Base-by-base conservation (phyloP, 1,140 invertebrate species). In the Steinernema khuongi region DNA sequence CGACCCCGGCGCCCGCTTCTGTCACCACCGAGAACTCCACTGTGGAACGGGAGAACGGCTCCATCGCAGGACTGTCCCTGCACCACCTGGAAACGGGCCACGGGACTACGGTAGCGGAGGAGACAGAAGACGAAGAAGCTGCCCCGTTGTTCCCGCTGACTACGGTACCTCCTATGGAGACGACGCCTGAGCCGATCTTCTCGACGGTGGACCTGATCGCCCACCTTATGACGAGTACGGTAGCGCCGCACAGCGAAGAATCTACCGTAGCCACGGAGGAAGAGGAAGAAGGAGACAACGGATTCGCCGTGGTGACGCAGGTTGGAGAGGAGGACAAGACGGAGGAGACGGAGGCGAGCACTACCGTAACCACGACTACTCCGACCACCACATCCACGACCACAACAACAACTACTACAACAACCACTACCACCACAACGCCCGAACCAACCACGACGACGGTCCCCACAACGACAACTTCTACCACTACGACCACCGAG, bases 291-390 rank as follows among this genome's bases (percentile, higher is more conserved):
- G 66, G 19, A 69, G 76, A 78, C 75, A 29, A 68, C 67, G 30
- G 76, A 78, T 74, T 74, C 71, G 73, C 36, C 22, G 30, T 31
- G n/a, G 31, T 74, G 14, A 74, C 73, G 4, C 73, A 74, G 36
- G n/a, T 22, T 11, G 1, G 74, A 26, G 67, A 44, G 0, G 77
- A 78, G 31, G 31, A 70, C 29, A 79, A 71, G 69, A 74, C 72
- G 18, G 71, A 44, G 29, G 71, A 72, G 32, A 30, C 41, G 1
- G 68, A 31, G 0, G 69, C 36, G n/a, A 50, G 31, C 50, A 68
- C 73, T n/a, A 74, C 73, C 1, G 41, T 68, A 68, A 67, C 4
- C 2, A 30, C 68, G 68, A 69, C 44, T 71, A 14, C 71, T 29
- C 1, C 67, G 68, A 68, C 33, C 60, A 31, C 30, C n/a, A n/a